These are phyloP conservation scores for Coracias cyanogaster DNA, from an alignment of 2,797 vertebrate genomes.

Conservation along the genomic window DNA sequence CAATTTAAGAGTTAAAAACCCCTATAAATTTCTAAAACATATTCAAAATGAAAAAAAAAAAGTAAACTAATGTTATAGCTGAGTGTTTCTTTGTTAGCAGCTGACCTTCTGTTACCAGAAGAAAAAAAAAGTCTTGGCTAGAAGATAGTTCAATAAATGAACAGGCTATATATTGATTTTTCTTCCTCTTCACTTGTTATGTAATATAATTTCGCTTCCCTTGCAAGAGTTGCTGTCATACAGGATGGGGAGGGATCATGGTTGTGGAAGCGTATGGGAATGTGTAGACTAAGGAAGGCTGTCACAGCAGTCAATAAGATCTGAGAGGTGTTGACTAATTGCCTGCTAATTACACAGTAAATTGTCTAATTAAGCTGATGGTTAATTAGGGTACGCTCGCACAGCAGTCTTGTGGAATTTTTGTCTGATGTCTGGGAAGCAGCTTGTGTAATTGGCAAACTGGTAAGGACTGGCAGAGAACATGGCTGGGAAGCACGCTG, in stretches of 20 bases:
- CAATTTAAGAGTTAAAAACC: not conserved
- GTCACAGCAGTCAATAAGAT: slow-evolving; percentile 91
- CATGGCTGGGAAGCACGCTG: slow-evolving; percentile 79
- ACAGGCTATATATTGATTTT: slow-evolving; percentile 77
- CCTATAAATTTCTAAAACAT: not conserved
- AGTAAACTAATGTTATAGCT: not conserved
- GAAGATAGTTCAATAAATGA: slow-evolving; percentile 75
- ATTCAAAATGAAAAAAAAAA: slow-evolving; percentile 18
- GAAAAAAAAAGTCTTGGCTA: slow-evolving; percentile 30
- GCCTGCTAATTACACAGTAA: slow-evolving; percentile 97
- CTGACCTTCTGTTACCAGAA: slow-evolving; percentile 15
- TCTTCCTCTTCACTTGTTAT: slow-evolving; percentile 54
- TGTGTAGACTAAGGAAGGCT: slow-evolving; percentile 82
- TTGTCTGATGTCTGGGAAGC: slow-evolving; percentile 88
- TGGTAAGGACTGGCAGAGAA: slow-evolving; percentile 87
- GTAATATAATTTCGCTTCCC: slow-evolving; percentile 71
- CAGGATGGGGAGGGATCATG: slow-evolving; percentile 60
- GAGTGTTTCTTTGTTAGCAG: slow-evolving; percentile 1
- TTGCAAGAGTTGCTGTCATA: slow-evolving; percentile 37
- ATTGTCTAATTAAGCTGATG: slow-evolving; percentile 97
- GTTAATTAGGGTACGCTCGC: slow-evolving; percentile 94
- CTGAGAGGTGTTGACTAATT: slow-evolving; percentile 96
- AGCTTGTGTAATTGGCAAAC: slow-evolving; percentile 90
- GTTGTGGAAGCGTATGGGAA: slow-evolving; percentile 80
- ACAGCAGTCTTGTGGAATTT: slow-evolving; percentile 93